These are phyloP conservation scores for Rhynchonycteris naso DNA, from an alignment of 2,797 vertebrate species.

Conservation along the genomic window DNA sequence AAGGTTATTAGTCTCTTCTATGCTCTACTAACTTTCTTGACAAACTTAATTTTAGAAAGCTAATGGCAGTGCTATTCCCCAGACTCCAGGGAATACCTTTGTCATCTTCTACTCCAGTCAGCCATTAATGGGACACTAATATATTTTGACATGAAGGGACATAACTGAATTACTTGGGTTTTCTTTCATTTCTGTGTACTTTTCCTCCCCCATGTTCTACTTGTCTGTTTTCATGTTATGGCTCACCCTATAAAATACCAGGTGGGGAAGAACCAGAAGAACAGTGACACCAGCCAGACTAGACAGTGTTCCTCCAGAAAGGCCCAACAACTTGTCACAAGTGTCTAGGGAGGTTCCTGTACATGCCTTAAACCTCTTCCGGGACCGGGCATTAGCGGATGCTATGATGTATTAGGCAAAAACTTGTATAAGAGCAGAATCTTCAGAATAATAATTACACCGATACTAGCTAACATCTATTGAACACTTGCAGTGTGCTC, in stretches of 20 bases:
- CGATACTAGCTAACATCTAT: not conserved
- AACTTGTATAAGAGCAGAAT: not conserved
- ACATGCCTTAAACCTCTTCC: not conserved
- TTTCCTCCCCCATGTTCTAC: not conserved
- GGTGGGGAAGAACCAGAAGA: not conserved
- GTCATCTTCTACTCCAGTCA: constrained; percentile 40
- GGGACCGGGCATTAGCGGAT: not conserved
- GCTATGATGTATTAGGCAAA: not conserved
- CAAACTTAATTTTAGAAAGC: constrained; percentile 68
- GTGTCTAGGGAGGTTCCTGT: not conserved
- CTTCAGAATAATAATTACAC: not conserved
- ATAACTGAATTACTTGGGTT: not conserved
- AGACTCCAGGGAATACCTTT: constrained; percentile 21
- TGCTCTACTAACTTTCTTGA: constrained; percentile 54
- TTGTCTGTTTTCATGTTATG: not conserved
- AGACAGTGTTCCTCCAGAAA: not conserved
- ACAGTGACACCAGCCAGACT: not conserved
- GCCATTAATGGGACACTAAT: constrained; percentile 35
- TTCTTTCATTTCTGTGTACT: not conserved
- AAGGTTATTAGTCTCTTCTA: not conserved
- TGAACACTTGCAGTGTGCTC: not conserved
- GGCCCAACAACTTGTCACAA: not conserved
- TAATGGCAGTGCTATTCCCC: constrained; percentile 26
- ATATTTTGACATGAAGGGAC: constrained; percentile 48
- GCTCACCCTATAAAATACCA: constrained; percentile 21